Conservation (phyloP, 2,888 invertebrate species). For the Netelia inedita region DNA sequence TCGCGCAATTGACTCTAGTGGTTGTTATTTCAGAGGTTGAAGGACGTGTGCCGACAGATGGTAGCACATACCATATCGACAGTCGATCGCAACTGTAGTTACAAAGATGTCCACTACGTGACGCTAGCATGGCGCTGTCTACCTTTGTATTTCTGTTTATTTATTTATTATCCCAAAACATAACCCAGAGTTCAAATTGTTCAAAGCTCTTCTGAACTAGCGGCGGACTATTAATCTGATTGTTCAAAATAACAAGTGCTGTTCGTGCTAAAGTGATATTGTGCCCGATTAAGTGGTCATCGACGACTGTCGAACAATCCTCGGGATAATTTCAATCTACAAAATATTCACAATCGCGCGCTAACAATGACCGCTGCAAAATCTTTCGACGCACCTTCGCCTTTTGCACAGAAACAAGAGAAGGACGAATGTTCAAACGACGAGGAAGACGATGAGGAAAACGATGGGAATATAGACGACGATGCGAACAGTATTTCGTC, state of each 20-base stretch:
- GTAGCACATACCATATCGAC: neutral
- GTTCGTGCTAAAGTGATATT: conserved; percentile 1
- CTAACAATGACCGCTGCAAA: conserved; percentile 71
- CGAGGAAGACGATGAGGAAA: conserved; percentile 69
- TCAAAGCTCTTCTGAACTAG: neutral
- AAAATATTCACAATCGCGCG: neutral
- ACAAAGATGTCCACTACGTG: neutral
- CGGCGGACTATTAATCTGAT: conserved; percentile 32
- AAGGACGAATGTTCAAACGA: conserved; percentile 65
- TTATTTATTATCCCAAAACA: conserved; percentile 55
- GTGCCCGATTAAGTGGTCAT: neutral
- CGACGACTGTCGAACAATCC: neutral
- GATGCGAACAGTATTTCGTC: conserved; percentile 73
- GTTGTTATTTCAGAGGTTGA: neutral
- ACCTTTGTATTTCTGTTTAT: conserved; percentile 49
- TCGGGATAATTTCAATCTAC: neutral
- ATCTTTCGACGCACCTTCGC: conserved; percentile 76
- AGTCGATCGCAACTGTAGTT: neutral
- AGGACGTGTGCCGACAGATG: too few relatives aligned
- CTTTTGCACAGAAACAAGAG: conserved; percentile 67
- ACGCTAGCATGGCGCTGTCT: neutral
- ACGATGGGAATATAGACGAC: conserved; percentile 70
- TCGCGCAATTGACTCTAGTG: neutral
- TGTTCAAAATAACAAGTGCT: conserved; percentile 13
- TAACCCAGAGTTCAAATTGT: conserved; percentile 49